phyloP scores from a whole-genome alignment of 2,113 vertebrate genomes.

The Atractosteus spatula region DNA sequence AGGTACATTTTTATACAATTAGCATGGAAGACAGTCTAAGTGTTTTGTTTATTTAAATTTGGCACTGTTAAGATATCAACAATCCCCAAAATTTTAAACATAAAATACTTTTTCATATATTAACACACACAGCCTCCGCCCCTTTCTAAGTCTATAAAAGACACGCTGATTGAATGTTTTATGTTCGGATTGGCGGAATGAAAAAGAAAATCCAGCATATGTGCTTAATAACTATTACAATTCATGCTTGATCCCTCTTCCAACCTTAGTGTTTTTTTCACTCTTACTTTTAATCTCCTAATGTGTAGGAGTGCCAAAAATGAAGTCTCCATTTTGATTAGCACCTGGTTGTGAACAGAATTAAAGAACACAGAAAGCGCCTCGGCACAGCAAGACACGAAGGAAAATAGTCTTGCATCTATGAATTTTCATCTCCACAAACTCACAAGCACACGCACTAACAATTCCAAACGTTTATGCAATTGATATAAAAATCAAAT shows the following conservation, averaged over 20 bases:
- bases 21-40: neutral
- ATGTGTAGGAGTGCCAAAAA: neutral
- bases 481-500: too few species aligned
- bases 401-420: too few species aligned
- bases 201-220: constrained; percentile 10
- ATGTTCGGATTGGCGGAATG: constrained; percentile 7
- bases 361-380: too few species aligned
- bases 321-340: neutral
- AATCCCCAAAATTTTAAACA: too few species aligned
- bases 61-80: too few species aligned
- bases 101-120: neutral
- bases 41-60: neutral
- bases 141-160: neutral
- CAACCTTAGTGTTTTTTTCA: too few species aligned
- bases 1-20: neutral
- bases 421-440: too few species aligned
- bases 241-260: constrained; percentile 6
- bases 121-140: neutral
- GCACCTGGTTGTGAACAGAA: too few species aligned
- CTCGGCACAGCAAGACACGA: too few species aligned
- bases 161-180: neutral
- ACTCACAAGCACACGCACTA: too few species aligned
- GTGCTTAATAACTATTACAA: constrained; percentile 9
- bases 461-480: too few species aligned
- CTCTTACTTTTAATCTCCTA: too few species aligned